These are phyloP conservation scores for Microcebus tavaratra DNA, from an alignment of 2,113 vertebrate genomes.

Conservation along the genomic window DNA sequence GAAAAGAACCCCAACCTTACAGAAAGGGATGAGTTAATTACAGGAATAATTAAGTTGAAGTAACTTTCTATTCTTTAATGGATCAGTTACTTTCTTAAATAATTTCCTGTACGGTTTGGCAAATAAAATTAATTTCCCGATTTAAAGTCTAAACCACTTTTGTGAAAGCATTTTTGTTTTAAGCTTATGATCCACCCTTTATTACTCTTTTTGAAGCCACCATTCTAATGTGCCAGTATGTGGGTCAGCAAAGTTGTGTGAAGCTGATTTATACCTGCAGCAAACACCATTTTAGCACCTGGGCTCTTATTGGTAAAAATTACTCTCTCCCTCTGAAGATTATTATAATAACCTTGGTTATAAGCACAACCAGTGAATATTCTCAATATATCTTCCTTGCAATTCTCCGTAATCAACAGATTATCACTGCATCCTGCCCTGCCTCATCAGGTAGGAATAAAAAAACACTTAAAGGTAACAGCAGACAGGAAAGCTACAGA, in stretches of 20 bases:
- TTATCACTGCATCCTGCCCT: neutral
- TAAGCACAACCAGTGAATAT: neutral
- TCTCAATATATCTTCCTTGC: neutral
- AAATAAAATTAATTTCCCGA: neutral
- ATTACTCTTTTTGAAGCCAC: neutral
- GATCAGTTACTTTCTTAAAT: neutral
- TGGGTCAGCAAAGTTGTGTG: neutral
- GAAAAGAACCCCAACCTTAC: neutral
- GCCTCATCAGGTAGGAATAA: neutral
- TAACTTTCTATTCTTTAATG: neutral
- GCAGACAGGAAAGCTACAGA: neutral
- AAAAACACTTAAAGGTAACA: neutral
- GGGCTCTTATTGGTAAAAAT: neutral
- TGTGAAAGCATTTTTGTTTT: neutral
- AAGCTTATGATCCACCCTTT: neutral
- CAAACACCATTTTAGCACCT: neutral
- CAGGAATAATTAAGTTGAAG: neutral
- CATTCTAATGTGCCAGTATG: neutral
- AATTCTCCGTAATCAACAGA: neutral
- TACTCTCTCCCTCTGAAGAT: neutral
- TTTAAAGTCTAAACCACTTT: neutral
- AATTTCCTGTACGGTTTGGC: conserved; percentile 1
- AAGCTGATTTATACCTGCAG: neutral
- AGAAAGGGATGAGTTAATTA: neutral
- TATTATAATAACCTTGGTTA: neutral